Base-by-base conservation (phyloP, 30 jellyfish, hydroid and myxozoan species). In the Chrysaora quinquecirrha region DNA sequence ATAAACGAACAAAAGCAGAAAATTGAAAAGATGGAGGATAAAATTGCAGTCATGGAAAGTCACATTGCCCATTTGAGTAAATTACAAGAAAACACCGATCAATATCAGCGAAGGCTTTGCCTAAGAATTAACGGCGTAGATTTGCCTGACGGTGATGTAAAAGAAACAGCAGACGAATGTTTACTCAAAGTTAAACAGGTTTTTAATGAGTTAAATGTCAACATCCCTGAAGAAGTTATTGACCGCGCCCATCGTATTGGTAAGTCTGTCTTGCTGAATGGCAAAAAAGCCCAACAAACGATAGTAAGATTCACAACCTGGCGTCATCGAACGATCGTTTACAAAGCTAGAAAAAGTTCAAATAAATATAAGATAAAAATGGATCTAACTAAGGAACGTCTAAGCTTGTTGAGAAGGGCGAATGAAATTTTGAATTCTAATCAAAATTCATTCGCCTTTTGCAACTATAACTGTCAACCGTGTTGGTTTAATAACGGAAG, bases 161-260 rank as follows among this genome's bases (percentile, higher is more conserved):
- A 31, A 50, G 85, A 73, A 73, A 46, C 73, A 50, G 85, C 71
- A 73, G 72, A 73, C 50, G 72, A 73, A 24, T 73, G 85, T 50
- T 29, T 73, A 50, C 29, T 60, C 71, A 73, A 46, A 62, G 72
- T 73, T 27, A 75, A 75, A 72, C 21, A 54, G 24, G 87, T 75
- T 33, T 74, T 74, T 30, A 50, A 74, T 32, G 75, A 74, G 30
- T 48, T 74, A 48, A 62, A 62, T 27, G 81, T 77, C n/a, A 31
- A 61, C 9, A 77, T 77, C 60, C 89, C 89, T 75, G 89, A 77
- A 10, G 21, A 63, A 60, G 89, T 60, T 43, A 47, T 79, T 31
- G 74, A 64, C 65, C 74, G 90, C 25, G 90, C 90, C 38, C 83
- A 79, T 48, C 65, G 91, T 22, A 56, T 80, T 35, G 76, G 91